Evolutionary conservation across 92 coral and sea anemone species (phyloP).

Genomic region (Epizoanthus fatuus): DNA sequence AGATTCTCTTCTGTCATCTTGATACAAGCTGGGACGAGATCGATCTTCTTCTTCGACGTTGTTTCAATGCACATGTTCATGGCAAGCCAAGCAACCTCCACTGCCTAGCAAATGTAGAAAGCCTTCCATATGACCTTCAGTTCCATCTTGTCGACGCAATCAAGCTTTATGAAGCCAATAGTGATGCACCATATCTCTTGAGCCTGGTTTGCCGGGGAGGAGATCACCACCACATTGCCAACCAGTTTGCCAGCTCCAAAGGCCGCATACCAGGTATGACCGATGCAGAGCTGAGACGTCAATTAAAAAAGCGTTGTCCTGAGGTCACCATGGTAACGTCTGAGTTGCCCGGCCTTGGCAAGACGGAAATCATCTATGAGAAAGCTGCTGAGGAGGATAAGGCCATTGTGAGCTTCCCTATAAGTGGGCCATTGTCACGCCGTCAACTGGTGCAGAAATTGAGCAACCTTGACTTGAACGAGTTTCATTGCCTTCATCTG

Average conservation of each 20-base stretch:
- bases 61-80: constrained; percentile 40
- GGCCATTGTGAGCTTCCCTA: constrained; percentile 73
- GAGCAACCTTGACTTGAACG: constrained; percentile 58
- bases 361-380: constrained; percentile 76
- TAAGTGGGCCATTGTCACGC: constrained; percentile 89
- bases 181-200: constrained; percentile 52
- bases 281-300: constrained; percentile 54
- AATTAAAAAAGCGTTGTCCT: constrained; percentile 55
- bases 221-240: constrained; percentile 76
- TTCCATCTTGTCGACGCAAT: constrained; percentile 77
- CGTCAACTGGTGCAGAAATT: constrained; percentile 75
- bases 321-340: constrained; percentile 78
- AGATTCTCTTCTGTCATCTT: constrained; percentile 67
- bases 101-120: constrained; percentile 83
- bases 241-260: constrained; percentile 69
- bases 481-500: constrained; percentile 72
- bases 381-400: constrained; percentile 62
- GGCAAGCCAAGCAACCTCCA: constrained; percentile 32
- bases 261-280: constrained; percentile 70
- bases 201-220: constrained; percentile 85
- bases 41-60: constrained; percentile 68
- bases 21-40: constrained; percentile 84
- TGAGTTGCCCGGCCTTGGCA: constrained; percentile 89
- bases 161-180: constrained; percentile 35
- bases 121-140: constrained; percentile 74